Evolutionary conservation across 2,113 vertebrate genomes (phyloP).

Genomic region (Nibea albiflora): DNA sequence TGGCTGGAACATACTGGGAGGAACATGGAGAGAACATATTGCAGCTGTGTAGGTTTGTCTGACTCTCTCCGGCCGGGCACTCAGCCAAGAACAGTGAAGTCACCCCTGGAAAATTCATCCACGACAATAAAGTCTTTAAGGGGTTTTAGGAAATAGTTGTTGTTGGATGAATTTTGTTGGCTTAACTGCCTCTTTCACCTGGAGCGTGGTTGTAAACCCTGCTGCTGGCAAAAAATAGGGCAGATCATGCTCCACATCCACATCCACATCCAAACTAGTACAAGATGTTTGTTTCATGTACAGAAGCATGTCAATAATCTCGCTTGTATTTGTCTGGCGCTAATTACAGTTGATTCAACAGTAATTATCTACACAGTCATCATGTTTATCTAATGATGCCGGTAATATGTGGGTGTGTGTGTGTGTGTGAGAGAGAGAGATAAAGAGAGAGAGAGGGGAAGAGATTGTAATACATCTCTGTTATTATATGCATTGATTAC

Average conservation of each 20-base stretch:
- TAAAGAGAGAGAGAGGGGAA: background rate
- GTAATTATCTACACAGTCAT: slow-evolving; percentile 59
- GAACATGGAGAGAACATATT: background rate
- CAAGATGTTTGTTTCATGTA: slow-evolving; percentile 42
- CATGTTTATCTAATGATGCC: slow-evolving; percentile 59
- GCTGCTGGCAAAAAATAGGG: slow-evolving; percentile 24
- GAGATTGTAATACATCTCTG: slow-evolving; percentile 10
- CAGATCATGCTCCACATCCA: slow-evolving; percentile 45
- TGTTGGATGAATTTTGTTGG: background rate
- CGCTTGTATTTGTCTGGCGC: slow-evolving; percentile 25
- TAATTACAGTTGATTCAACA: slow-evolving; percentile 63
- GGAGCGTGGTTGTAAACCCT: slow-evolving; percentile 26
- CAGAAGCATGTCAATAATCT: slow-evolving; percentile 20
- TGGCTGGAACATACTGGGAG: background rate
- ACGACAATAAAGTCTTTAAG: slow-evolving; percentile 19
- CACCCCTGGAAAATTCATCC: slow-evolving; percentile 15
- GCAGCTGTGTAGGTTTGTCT: slow-evolving; percentile 21
- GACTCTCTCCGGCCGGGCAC: background rate
- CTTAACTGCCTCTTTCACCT: slow-evolving; percentile 7
- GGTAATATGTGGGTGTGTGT: slow-evolving; percentile 4
- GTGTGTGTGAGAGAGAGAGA: slow-evolving; percentile 3
- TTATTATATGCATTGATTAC: slow-evolving; percentile 41
- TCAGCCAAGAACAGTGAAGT: slow-evolving; percentile 30
- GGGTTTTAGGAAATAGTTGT: background rate
- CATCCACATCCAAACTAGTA: slow-evolving; percentile 34